Evolutionary conservation across 2,797 vertebrate species (phyloP), one percentile per base, ranked within the genome.

Genomic region (Nannoperca obscura): DNA sequence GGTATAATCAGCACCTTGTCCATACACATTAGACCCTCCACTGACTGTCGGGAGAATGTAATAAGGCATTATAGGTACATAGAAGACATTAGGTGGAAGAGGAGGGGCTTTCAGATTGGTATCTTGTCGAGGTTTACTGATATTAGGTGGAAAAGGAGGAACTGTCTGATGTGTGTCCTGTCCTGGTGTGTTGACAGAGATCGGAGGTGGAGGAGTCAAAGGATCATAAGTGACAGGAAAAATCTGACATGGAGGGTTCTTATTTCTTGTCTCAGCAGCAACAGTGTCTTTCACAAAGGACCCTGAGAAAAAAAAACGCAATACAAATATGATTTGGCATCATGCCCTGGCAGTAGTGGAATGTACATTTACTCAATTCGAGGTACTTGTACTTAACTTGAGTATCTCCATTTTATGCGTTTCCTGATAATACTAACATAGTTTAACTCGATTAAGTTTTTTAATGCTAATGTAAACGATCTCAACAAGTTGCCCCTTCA

Each of bases 191-290:
- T 13, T 58, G 34, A 30, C 6, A 34, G 19, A 34, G 19, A 38
- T 20, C 7, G 42, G 5, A 60, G 46, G n/a, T 20, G 22, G 12
- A 42, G 54, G n/a, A 19, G 32, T 53, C 46, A 36, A 24, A 62
- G 59, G 34, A 11, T 73, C 71, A 20, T 76, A 57, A n/a, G 46
- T 32, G 27, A 46, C 24, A 1, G 68, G 44, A 50, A 73, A 3
- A 50, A 71, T 54, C 60, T 73, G 19, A 74, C 78, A 81, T 1
- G 17, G 64, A 38, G 36, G 49, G 8, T 55, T 53, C 3, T 67
- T 40, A 12, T 49, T 12, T 68, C 34, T 53, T 62, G 14, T 19
- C 7, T 24, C 20, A 11, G 67, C 27, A 40, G 49, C 63, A 20
- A n/a, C 15, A 24, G 30, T 30, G 15, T 62, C 49, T 30, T 36